Conservation (phyloP, 2,888 invertebrate species). For the Schizaphis graminum region DNA sequence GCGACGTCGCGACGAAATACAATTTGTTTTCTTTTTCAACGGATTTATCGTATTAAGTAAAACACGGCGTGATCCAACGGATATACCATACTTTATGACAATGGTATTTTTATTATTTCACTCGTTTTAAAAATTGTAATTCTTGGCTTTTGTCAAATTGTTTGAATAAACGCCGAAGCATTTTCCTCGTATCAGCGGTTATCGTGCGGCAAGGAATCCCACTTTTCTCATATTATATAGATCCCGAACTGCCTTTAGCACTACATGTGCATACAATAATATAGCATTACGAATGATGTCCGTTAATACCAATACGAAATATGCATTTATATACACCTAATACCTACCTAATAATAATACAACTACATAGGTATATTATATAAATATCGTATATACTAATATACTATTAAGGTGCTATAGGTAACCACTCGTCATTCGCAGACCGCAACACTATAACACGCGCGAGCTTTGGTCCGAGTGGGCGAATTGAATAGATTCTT, state of each 20-base stretch:
- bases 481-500: constrained; percentile 6
- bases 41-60: not conserved
- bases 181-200: not conserved
- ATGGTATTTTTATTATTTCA: too few relatives aligned
- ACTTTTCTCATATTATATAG: not conserved
- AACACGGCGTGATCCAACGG: not conserved
- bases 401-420: too few relatives aligned
- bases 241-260: not conserved
- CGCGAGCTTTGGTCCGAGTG: not conserved
- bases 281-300: too few relatives aligned
- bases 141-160: not conserved
- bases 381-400: too few relatives aligned
- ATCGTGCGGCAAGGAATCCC: not conserved
- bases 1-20: not conserved
- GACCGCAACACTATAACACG: not conserved
- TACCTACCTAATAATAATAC: too few relatives aligned
- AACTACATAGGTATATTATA: too few relatives aligned
- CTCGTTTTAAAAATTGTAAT: not conserved
- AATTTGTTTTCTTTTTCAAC: not conserved
- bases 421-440: too few relatives aligned
- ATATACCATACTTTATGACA: not conserved
- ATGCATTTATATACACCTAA: too few relatives aligned
- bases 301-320: too few relatives aligned
- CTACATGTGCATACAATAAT: not conserved
- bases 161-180: not conserved